These are phyloP conservation scores for Stenotaenia linearis DNA, from an alignment of 2,888 invertebrate species.

Conservation along the genomic window DNA sequence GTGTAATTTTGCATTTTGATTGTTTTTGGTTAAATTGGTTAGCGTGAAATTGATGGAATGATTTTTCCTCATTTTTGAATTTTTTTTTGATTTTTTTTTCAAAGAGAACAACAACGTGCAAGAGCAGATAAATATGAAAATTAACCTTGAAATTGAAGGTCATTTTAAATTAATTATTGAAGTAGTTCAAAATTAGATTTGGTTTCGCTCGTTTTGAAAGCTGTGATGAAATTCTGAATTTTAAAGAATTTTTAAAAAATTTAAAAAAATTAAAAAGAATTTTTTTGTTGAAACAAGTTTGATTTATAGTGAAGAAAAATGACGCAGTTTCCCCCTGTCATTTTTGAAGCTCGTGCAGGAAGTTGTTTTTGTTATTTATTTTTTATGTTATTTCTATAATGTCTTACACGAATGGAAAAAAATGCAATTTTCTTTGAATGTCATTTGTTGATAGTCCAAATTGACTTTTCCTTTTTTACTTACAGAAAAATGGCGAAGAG, in stretches of 20 bases:
- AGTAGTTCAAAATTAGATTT: no score
- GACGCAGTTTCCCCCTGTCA: neutral
- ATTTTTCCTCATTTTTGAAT: neutral
- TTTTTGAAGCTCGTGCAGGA: neutral
- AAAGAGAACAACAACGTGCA: neutral
- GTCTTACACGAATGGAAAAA: no score
- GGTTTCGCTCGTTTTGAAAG: no score
- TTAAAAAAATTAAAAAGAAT: no score
- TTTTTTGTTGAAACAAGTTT: no score
- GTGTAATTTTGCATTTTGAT: neutral
- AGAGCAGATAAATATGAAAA: neutral
- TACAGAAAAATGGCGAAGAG: slow-evolving; percentile 52
- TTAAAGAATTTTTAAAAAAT: no score
- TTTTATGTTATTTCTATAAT: neutral
- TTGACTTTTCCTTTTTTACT: slow-evolving; percentile 30
- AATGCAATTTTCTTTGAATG: neutral
- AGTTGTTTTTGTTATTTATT: neutral
- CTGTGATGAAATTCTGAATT: no score
- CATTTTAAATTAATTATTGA: neutral
- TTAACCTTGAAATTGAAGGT: slow-evolving; percentile 17
- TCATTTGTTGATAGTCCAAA: neutral
- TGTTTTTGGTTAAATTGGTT: neutral
- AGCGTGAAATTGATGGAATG: no score
- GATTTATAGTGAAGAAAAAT: neutral
- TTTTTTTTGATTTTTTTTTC: neutral